phyloP scores from a whole-genome alignment of 2,797 vertebrate species.

The Otolemur crassicaudatus region DNA sequence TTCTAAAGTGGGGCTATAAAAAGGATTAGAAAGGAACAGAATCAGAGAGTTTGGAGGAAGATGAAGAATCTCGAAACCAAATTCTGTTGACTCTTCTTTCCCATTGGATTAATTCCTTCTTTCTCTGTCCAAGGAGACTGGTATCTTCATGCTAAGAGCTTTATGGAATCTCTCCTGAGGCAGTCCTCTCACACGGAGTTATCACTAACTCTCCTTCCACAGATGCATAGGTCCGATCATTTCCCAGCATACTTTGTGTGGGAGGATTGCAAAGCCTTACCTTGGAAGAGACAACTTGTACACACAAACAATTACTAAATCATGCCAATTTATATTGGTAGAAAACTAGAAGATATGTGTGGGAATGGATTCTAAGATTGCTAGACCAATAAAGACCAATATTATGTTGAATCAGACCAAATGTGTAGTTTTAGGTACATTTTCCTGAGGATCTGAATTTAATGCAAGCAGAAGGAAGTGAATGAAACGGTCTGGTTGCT shows the following conservation, averaged over 20 bases:
- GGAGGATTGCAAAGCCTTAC: not conserved
- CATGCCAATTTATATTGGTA: not conserved
- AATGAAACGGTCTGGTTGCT: not conserved
- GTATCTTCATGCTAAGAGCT: not conserved
- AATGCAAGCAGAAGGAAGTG: not conserved
- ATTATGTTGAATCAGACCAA: not conserved
- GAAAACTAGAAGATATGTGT: not conserved
- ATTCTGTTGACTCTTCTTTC: not conserved
- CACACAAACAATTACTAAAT: not conserved
- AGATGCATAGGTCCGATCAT: not conserved
- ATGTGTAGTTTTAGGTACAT: not conserved
- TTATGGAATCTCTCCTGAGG: not conserved
- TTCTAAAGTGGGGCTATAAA: not conserved
- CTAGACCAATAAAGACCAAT: not conserved
- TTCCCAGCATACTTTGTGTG: not conserved
- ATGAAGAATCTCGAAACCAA: not conserved
- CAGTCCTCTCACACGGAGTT: too few species aligned
- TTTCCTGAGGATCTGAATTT: not conserved
- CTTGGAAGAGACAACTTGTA: not conserved
- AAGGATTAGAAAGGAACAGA: not conserved
- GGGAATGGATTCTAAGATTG: not conserved
- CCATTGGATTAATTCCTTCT: rapidly evolving
- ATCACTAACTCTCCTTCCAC: not conserved
- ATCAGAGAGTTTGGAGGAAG: not conserved
- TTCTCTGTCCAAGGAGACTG: not conserved